phyloP scores from a whole-genome alignment of 2,113 vertebrate genomes.

The Tupaia tana region DNA sequence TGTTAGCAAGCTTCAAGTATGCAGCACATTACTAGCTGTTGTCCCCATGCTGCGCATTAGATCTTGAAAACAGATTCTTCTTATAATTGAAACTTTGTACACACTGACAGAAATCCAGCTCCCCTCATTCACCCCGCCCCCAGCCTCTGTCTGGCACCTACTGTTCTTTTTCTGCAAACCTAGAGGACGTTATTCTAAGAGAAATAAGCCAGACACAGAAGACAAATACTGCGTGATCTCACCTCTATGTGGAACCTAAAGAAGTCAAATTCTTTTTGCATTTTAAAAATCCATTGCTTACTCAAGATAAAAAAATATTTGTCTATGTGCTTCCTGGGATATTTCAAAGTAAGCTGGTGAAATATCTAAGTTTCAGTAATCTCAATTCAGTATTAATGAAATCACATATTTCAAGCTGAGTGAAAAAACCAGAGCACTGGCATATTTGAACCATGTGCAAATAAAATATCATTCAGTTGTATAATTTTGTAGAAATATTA shows the following conservation, averaged over 20 bases:
- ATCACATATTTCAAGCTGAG: slow-evolving; percentile 8
- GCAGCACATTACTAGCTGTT: not conserved
- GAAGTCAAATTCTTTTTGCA: not conserved
- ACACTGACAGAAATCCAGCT: not conserved
- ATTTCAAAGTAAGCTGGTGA: not conserved
- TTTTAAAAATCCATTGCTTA: not conserved
- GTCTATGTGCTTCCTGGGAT: not conserved
- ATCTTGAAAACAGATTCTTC: not conserved
- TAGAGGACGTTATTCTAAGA: not conserved
- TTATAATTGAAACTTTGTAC: not conserved
- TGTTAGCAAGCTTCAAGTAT: not conserved
- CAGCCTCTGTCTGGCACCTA: not conserved
- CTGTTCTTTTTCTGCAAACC: not conserved
- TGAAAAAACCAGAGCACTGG: slow-evolving; percentile 16
- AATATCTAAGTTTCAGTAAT: slow-evolving; percentile 34
- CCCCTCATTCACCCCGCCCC: not conserved
- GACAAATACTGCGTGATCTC: not conserved
- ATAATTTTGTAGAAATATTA: slow-evolving; percentile 48
- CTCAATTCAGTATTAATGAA: slow-evolving; percentile 34
- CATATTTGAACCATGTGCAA: slow-evolving; percentile 39
- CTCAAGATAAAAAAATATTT: not conserved
- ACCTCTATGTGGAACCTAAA: not conserved
- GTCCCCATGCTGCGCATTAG: not conserved
- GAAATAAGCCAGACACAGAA: not conserved
- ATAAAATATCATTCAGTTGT: slow-evolving; percentile 48